These are phyloP conservation scores for Noctua janthe DNA, from an alignment of 2,888 invertebrate species.

Conservation along the genomic window DNA sequence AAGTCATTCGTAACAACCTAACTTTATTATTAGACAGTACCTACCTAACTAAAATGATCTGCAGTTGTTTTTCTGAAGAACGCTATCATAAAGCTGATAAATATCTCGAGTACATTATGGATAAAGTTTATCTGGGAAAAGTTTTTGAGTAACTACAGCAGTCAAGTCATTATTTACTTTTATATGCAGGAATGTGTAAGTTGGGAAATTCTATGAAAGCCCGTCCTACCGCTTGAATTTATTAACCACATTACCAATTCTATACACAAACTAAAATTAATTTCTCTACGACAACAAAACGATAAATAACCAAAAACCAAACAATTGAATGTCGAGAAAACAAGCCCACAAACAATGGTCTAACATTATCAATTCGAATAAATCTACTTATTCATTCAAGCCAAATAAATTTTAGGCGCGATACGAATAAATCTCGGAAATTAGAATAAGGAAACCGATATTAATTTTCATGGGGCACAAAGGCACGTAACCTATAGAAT, in stretches of 20 bases:
- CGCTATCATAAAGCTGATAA: conserved; percentile 27
- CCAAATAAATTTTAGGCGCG: conserved; percentile 66
- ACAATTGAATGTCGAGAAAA: conserved; percentile 60
- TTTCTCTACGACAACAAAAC: conserved; percentile 44
- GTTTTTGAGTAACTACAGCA: conserved; percentile 47
- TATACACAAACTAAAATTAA: conserved; percentile 49
- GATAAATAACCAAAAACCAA: conserved; percentile 60
- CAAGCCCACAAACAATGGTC: conserved; percentile 58
- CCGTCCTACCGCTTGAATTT: conserved; percentile 19
- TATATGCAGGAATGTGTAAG: conserved; percentile 44
- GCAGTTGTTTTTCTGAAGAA: conserved; percentile 30
- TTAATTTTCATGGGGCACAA: conserved; percentile 82
- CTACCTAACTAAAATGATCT: neutral
- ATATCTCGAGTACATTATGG: conserved; percentile 27
- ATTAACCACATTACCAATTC: conserved; percentile 44
- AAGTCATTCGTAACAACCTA: neutral
- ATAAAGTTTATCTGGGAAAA: conserved; percentile 45
- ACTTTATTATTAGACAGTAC: neutral
- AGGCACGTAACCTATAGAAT: conserved; percentile 70
- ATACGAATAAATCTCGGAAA: conserved; percentile 72
- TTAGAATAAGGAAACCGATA: conserved; percentile 78
- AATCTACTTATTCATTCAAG: conserved; percentile 65
- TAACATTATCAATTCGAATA: conserved; percentile 64
- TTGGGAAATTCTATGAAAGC: conserved; percentile 25
- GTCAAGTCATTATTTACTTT: conserved; percentile 41